A percentile compares a stretch with the other conserved stretches of the same genome.
Conservation (phyloP, 2,113 vertebrate genomes). For the Bombycilla garrulus region DNA sequence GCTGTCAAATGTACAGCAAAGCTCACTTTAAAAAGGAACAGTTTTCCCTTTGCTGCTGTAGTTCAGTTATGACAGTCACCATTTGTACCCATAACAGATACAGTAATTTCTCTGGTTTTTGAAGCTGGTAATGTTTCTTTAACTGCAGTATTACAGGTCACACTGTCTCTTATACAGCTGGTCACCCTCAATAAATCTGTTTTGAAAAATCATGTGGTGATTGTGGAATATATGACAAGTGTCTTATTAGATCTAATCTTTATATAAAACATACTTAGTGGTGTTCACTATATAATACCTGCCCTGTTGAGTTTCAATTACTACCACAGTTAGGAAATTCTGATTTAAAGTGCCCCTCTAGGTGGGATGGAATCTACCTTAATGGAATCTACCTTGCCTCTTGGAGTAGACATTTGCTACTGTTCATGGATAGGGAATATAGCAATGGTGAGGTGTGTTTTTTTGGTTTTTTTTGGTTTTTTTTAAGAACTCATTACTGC, state of each 20-base stretch:
- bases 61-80: background rate
- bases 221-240: conserved; percentile 38
- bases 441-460: background rate
- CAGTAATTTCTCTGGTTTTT: conserved; percentile 27
- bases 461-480: no score
- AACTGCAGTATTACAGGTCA: background rate
- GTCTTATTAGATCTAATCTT: conserved; percentile 30
- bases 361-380: background rate
- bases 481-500: background rate
- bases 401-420: background rate
- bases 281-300: background rate
- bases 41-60: background rate
- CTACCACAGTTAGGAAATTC: background rate
- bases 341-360: background rate
- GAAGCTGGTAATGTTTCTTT: conserved; percentile 34
- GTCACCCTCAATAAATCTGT: conserved; percentile 33
- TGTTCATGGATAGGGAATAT: background rate
- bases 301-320: conserved; percentile 11
- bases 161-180: background rate
- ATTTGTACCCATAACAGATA: background rate
- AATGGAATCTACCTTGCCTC: no score
- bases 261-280: conserved; percentile 1
- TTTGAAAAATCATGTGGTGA: conserved; percentile 31
- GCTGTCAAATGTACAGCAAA: background rate
- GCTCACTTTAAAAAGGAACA: background rate